Base-by-base conservation (phyloP, 64 coral and sea anemone species). In the Montipora cactus region DNA sequence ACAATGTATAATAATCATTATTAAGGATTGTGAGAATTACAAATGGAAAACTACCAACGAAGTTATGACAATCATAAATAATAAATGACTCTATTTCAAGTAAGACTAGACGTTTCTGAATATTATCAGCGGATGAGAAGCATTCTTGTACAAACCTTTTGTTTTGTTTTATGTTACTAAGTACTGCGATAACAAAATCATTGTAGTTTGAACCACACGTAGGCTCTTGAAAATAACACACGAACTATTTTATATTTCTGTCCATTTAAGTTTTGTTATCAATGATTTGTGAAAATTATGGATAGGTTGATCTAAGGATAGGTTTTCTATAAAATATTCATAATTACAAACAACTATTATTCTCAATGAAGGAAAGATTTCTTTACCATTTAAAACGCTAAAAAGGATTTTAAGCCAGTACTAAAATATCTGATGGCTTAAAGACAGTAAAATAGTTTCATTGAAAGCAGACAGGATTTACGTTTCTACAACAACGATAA, bases 21-120 rank as follows among this genome's bases (percentile, higher is more conserved):
- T 5, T 21, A 22, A 71, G 19, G 15, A 14, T 23, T 1, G 12
- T 2, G 8, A 44, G 70, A 45, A 7, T 50, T 49, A 71, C 3
- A 47, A 49, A 21, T 78, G 19, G 50, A 72, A 86, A 49, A 50
- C 67, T 86, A 14, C 16, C 45, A 72, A 86, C 2, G n/a, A 45
- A 86, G 12, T 81, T 62, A 61, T 11, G 44, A 86, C 82, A 49
- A 47, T 72, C 82, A 86, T 86, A 12, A 86, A 86, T 86, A 86
- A 86, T 86, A 86, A 86, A 86, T 86, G 8, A 1, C 7, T 71
- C 10, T 19, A 19, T n/a, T 72, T 67, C 5, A 50, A 49, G 66
- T 4, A 86, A 86, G 72, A 86, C 28, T 20, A 71, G 23, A 50
- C 44, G 12, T 50, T 86, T 71, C 9, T 7, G 9, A n/a, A 69